Evolutionary conservation across 1,140 invertebrate genomes (phyloP).

Genomic region (Zaprionus davidi): DNA sequence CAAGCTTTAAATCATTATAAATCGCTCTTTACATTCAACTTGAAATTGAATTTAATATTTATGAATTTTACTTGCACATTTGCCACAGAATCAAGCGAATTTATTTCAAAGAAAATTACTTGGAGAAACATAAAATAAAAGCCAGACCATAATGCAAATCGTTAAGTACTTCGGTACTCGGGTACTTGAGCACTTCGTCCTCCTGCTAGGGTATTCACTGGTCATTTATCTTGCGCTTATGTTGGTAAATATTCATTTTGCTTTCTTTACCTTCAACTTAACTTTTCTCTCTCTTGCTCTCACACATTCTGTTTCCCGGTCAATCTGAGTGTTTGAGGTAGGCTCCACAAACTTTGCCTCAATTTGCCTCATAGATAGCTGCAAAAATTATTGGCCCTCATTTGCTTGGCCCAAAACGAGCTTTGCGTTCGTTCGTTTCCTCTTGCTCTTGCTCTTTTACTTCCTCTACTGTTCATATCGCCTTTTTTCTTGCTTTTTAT

Average conservation of each 20-base stretch:
- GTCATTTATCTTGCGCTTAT: conserved; percentile 10
- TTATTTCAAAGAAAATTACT: conserved; percentile 8
- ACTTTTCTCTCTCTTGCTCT: neutral
- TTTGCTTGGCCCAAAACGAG: conserved; percentile 37
- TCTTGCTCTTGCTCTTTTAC: conserved; percentile 4
- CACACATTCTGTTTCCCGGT: neutral
- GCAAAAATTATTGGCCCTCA: conserved; percentile 48
- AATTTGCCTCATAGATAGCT: conserved; percentile 33
- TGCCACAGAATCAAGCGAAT: neutral
- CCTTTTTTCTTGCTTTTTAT: conserved; percentile 1
- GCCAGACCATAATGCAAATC: conserved; percentile 9
- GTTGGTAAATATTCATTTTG: conserved; percentile 20
- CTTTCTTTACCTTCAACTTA: conserved; percentile 19
- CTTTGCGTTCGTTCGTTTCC: conserved; percentile 8
- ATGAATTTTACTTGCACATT: conserved; percentile 5
- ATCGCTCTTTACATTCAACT: neutral
- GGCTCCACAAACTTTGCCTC: conserved; percentile 14
- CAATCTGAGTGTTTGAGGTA: conserved; percentile 16
- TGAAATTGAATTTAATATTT: conserved; percentile 9
- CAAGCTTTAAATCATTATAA: neutral
- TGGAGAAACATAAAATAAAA: neutral
- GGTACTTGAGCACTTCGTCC: conserved; percentile 1
- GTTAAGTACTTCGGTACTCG: conserved; percentile 7
- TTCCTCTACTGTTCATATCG: conserved; percentile 6
- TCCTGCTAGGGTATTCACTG: neutral